These are phyloP conservation scores for Mareca strepera DNA, from an alignment of 2,797 vertebrate species.

Conservation along the genomic window DNA sequence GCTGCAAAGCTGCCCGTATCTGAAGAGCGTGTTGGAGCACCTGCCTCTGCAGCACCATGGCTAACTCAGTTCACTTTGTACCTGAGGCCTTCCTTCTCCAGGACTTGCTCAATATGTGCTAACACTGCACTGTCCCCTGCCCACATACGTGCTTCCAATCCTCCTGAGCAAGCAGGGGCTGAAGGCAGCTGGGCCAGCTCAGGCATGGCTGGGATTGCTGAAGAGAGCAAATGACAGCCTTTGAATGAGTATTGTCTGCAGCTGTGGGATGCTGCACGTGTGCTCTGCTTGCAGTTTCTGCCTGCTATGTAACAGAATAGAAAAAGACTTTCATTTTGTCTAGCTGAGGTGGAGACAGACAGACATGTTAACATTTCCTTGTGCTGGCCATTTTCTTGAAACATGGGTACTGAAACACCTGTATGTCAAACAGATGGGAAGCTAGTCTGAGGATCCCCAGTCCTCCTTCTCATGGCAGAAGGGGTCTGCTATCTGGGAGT, in stretches of 20 bases:
- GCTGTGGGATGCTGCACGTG: accelerated
- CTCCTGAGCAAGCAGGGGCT: not conserved
- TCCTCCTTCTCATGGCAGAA: not conserved
- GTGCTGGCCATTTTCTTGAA: not conserved
- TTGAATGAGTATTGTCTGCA: not conserved
- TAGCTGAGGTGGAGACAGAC: not conserved
- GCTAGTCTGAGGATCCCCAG: not conserved
- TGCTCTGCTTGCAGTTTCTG: not conserved
- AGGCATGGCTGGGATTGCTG: not conserved
- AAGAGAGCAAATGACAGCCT: not conserved
- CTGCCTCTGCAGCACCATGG: not conserved
- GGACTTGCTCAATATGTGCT: not conserved
- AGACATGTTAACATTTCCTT: not conserved
- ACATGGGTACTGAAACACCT: not conserved
- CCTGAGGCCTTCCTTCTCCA: not conserved
- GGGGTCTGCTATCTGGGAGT: not conserved
- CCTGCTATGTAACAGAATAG: not conserved
- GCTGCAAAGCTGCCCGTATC: not conserved
- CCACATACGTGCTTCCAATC: accelerated
- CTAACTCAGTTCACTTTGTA: not conserved
- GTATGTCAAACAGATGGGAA: accelerated
- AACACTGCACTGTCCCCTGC: accelerated
- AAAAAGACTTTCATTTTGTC: not conserved
- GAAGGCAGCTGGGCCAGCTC: not conserved
- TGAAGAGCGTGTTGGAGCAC: not conserved